Evolutionary conservation across 2,797 vertebrate species (phyloP), one percentile per base, ranked within the genome.

Genomic region (Bovichtus variegatus): DNA sequence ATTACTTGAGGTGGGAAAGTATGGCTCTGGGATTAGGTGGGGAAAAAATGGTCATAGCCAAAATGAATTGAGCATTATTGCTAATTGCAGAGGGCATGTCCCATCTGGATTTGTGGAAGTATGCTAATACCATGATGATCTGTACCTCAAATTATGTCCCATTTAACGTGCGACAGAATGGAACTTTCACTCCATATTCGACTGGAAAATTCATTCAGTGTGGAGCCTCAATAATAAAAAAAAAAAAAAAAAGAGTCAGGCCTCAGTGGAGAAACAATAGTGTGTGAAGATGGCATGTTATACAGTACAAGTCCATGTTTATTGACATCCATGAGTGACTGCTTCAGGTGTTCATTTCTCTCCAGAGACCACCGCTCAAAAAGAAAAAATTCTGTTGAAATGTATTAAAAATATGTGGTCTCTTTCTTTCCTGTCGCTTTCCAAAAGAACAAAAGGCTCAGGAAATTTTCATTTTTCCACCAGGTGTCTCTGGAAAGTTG

Each of bases 161-260:
- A 83, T 91, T 89, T 81, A 84, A 88, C 31, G 25, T 74, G 82
- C 64, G 71, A 87, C 85, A 80, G 87, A 87, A 68, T 88, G 86
- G 78, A 91, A 91, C 87, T 66, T 80, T 85, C 72, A 64, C 76
- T 87, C 58, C 69, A 50, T 67, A 31, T 85, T 81, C 59, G 72
- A 88, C 86, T 90, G 91, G 91, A 93, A 91, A 92, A 87, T 76
- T 81, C 78, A 84, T 86, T 64, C 47, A 60, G 63, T 53, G 60
- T 36, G 36, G 46, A 80, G 83, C 68, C 76, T 77, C 65, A 80
- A n/a, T n/a, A n/a, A n/a, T n/a, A n/a, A n/a, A n/a, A n/a, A n/a
- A n/a, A n/a, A n/a, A n/a, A n/a, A n/a, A n/a, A 68, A 76, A 64
- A 74, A 15, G 64, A 78, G 73, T 18, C 76, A 25, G 67, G 59